phyloP scores from a whole-genome alignment of 37 sponge, comb jelly and placozoan species.

The Mnemiopsis leidyi region DNA sequence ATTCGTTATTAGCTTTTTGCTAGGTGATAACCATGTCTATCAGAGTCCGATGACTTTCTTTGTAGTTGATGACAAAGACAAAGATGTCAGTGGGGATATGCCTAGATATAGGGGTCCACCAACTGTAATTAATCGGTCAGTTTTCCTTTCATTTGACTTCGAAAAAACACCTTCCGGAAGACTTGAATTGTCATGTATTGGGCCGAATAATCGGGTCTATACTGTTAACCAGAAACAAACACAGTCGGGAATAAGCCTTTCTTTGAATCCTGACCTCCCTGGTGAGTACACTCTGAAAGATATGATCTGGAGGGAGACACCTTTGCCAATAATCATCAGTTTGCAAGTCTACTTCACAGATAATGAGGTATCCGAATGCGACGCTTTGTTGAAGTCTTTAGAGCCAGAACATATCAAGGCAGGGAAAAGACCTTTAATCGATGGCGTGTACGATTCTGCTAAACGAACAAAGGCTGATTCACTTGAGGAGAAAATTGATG shows the following conservation, averaged over 20 bases:
- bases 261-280: not conserved
- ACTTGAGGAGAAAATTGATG: not conserved
- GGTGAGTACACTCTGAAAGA: not conserved
- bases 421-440: not conserved
- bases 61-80: not conserved
- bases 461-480: not conserved
- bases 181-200: not conserved
- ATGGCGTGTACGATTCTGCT: not conserved
- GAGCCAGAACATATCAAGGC: not conserved
- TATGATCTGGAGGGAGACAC: not conserved
- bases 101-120: not conserved
- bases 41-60: conserved; percentile 22
- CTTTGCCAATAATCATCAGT: not conserved
- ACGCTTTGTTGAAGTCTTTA: not conserved
- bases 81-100: not conserved
- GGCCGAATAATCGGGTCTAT: not conserved
- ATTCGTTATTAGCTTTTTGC: not conserved
- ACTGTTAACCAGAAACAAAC: not conserved
- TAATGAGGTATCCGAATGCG: not conserved
- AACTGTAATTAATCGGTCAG: not conserved
- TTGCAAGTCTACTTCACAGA: not conserved
- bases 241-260: not conserved
- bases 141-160: not conserved
- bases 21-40: not conserved
- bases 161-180: not conserved